phyloP scores from a whole-genome alignment of 2,113 vertebrate genomes.

The Bos taurus region DNA sequence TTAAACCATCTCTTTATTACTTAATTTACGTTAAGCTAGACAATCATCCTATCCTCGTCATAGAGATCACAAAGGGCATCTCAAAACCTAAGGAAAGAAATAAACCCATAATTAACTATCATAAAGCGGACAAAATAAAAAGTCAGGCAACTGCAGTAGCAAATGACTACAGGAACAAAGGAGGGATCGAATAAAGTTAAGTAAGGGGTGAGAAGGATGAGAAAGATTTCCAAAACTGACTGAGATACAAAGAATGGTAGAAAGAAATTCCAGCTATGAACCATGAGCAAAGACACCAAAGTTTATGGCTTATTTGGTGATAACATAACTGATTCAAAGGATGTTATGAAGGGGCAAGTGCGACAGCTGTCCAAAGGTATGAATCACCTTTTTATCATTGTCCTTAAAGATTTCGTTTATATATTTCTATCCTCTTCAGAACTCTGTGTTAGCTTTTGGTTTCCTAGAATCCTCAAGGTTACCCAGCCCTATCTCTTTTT shows the following conservation, averaged over 20 bases:
- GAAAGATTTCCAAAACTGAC: neutral
- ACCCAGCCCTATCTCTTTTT: neutral
- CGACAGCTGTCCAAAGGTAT: neutral
- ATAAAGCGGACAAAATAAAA: neutral
- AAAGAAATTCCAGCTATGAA: neutral
- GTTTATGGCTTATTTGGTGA: neutral
- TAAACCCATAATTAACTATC: neutral
- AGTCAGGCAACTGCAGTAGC: neutral
- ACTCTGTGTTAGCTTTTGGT: neutral
- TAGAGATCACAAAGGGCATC: neutral
- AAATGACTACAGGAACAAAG: neutral
- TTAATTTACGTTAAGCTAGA: neutral
- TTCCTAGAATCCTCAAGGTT: neutral
- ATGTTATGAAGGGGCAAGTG: neutral
- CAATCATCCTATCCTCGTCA: neutral
- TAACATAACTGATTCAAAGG: neutral
- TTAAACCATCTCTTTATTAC: neutral
- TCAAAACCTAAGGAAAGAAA: neutral
- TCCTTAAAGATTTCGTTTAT: neutral
- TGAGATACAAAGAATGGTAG: neutral
- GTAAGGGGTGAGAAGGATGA: neutral
- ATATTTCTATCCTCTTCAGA: neutral
- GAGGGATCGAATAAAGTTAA: neutral
- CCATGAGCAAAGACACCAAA: neutral
- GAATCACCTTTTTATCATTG: neutral